These are phyloP conservation scores for Protonemura montana DNA, from an alignment of 2,888 invertebrate genomes.

Conservation along the genomic window DNA sequence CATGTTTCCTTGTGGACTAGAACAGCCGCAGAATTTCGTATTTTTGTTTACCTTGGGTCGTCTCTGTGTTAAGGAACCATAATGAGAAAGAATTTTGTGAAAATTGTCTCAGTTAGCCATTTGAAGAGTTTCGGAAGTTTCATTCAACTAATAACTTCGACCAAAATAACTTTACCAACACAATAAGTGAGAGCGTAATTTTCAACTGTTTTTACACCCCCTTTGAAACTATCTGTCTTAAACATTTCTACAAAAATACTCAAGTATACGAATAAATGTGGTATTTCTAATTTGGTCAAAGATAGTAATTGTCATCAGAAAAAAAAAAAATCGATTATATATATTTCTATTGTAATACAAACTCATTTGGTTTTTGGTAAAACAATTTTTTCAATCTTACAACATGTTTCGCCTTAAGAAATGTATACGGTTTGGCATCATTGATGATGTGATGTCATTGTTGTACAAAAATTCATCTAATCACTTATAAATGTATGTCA, in stretches of 20 bases:
- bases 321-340: neutral
- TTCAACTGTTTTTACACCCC: neutral
- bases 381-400: slow-evolving; percentile 31
- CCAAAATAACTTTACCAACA: neutral
- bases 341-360: neutral
- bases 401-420: slow-evolving; percentile 70
- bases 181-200: neutral
- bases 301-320: neutral
- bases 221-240: neutral
- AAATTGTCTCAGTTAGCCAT: neutral
- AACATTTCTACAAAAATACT: slow-evolving; percentile 23
- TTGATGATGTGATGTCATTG: slow-evolving; percentile 39
- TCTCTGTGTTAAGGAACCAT: neutral
- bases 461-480: slow-evolving; percentile 44
- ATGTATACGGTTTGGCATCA: slow-evolving; percentile 66
- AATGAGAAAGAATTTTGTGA: neutral
- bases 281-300: slow-evolving; percentile 30
- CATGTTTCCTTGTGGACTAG: neutral
- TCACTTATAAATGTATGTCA: slow-evolving; percentile 44
- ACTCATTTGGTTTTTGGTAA: neutral
- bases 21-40: neutral
- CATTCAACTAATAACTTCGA: slow-evolving; percentile 2
- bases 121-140: neutral
- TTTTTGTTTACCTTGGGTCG: neutral
- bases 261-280: slow-evolving; percentile 36